Base-by-base conservation (phyloP, 1,140 invertebrate genomes). In the Heliconius himera region DNA sequence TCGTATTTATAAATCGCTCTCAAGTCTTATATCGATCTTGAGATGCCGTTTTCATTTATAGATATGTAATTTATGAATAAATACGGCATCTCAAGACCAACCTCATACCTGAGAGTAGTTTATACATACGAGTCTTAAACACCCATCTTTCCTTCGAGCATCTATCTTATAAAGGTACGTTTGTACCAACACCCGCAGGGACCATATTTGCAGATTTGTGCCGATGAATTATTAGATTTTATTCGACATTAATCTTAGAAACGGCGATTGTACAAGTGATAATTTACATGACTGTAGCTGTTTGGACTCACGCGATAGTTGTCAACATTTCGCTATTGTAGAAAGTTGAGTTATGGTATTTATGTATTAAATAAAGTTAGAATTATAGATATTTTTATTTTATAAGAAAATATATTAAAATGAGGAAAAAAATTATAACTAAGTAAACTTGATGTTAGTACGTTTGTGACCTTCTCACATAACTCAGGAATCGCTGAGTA, bases 241-340 rank as follows among this genome's bases (percentile, higher is more conserved):
- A 38, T 36, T 72, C 70, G 36, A 41, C 70, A 72, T 72, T 72
- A 72, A 72, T 72, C 70, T 72, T 72, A 38, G 70, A 9, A 72
- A 72, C 70, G 18, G 20, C 20, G 70, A 72, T 72, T 72, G 33
- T 72, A 72, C 70, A 72, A 72, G 70, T 72, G 70, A 79, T 76
- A 79, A 76, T 80, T 76, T 80, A 76, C 74, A 80, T 80, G 36
- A 72, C 70, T 72, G 71, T 73, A 80, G 81, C 76, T 73, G 76
- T 79, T 79, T 79, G 29, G 73, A 80, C 79, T 80, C 84, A 87
- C 82, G 82, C 84, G 76, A 82, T 80, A 74, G 33, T 49, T 73
- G 38, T 73, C 46, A 73, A 29, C 72, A n/a, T 73, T 51, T 2
- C n/a, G 72, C 72, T 76, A 76, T 76, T 76, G 74, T 76, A 70